These are phyloP conservation scores for Trissolcus japonicus DNA, from an alignment of 2,888 invertebrate species.

Conservation along the genomic window DNA sequence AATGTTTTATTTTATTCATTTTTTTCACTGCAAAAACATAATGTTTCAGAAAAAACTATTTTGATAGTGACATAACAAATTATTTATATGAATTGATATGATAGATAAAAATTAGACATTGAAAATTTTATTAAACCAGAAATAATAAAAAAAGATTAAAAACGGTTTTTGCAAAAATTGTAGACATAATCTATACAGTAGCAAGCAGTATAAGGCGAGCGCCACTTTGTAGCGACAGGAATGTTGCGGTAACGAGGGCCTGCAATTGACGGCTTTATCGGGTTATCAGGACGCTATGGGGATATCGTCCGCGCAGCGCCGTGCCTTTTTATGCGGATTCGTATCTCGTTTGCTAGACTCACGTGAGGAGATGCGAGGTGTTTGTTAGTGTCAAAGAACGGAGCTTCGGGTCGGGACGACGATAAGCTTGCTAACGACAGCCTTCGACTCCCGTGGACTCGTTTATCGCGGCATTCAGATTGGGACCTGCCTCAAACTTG, in stretches of 20 bases:
- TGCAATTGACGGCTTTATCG: conserved; percentile 63
- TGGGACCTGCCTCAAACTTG: conserved; percentile 34
- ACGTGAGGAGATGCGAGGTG: conserved; percentile 45
- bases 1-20: too few species aligned
- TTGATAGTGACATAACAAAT: too few species aligned
- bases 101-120: too few species aligned
- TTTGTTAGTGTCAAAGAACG: conserved; percentile 55
- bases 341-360: conserved; percentile 48
- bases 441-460: conserved; percentile 43
- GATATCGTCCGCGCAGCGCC: conserved; percentile 37
- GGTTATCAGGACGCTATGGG: conserved; percentile 37
- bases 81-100: too few species aligned
- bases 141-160: too few species aligned
- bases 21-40: too few species aligned
- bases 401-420: conserved; percentile 27
- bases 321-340: conserved; percentile 46
- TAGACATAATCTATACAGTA: conserved; percentile 1
- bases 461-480: conserved; percentile 47
- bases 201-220: conserved; percentile 8
- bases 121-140: too few species aligned
- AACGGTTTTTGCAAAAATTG: too few species aligned
- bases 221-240: conserved; percentile 43
- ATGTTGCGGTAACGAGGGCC: conserved; percentile 65
- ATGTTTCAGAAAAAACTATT: too few species aligned
- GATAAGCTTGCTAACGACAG: conserved; percentile 52